Percentiles rank a stretch among this genome's conserved stretches.
These are phyloP conservation scores for Geopemphigus sp. DNA, from an alignment of 1,140 invertebrate species.

Conservation along the genomic window DNA sequence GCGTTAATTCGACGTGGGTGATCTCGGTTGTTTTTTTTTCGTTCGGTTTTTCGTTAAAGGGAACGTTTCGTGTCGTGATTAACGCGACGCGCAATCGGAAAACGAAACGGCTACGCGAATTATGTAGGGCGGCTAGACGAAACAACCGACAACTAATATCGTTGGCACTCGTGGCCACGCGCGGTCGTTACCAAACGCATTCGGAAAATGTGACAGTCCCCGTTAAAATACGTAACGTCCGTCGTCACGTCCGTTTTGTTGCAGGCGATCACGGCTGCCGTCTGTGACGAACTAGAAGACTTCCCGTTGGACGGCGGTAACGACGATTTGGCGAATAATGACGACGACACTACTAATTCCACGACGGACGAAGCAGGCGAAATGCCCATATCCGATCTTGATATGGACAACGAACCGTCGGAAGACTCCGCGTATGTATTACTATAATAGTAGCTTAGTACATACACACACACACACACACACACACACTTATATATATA, in stretches of 20 bases:
- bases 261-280: constrained; percentile 40
- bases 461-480: no score
- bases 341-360: not conserved
- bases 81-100: no score
- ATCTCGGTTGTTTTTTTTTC: no score
- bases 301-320: constrained; percentile 46
- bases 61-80: no score
- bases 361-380: not conserved
- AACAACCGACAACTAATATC: not conserved
- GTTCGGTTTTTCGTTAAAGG: no score
- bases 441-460: not conserved
- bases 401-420: constrained; percentile 9
- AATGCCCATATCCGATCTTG: constrained; percentile 4
- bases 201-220: not conserved
- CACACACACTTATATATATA: no score
- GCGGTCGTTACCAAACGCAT: not conserved
- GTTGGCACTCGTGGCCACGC: not conserved
- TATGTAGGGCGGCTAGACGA: constrained; percentile 2
- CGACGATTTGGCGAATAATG: not conserved
- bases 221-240: not conserved
- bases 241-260: not conserved
- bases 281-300: constrained; percentile 38
- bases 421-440: not conserved
- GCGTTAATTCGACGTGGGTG: no score
- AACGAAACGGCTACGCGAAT: not conserved